phyloP scores from a whole-genome alignment of 2,113 vertebrate genomes.

The Taurulus bubalis region DNA sequence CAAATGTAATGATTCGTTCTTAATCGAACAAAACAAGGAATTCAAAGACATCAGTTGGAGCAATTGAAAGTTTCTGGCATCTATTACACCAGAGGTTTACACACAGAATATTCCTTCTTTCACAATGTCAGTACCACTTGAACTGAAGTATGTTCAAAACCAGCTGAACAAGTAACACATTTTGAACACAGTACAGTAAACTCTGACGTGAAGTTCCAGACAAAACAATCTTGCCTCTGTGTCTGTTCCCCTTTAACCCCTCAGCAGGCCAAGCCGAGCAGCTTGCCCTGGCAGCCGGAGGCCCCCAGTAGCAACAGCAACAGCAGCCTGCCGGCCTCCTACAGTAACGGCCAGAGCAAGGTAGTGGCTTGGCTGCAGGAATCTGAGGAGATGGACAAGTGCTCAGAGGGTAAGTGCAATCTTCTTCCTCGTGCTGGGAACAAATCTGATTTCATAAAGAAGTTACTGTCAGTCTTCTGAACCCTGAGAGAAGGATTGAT shows the following conservation, averaged over 20 bases:
- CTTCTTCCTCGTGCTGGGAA: neutral
- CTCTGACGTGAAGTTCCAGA: neutral
- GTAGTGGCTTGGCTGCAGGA: slow-evolving; percentile 97
- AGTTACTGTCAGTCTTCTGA: slow-evolving; percentile 12
- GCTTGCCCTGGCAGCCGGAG: slow-evolving; percentile 88
- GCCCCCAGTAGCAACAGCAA: slow-evolving; percentile 83
- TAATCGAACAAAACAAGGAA: neutral
- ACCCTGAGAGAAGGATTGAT: slow-evolving; percentile 17
- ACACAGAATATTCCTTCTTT: neutral
- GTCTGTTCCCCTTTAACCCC: neutral
- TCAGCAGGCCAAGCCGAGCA: slow-evolving; percentile 87
- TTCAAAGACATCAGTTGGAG: neutral
- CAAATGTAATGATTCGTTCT: neutral
- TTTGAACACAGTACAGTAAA: neutral
- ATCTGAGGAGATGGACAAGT: slow-evolving; percentile 98
- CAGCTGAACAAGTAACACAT: neutral
- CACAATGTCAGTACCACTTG: neutral
- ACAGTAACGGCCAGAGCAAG: slow-evolving; percentile 95
- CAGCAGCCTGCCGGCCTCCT: slow-evolving; percentile 93
- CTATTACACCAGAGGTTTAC: neutral
- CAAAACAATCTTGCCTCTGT: neutral
- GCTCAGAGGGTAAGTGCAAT: slow-evolving; percentile 90
- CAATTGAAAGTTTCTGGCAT: neutral
- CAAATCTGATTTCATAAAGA: slow-evolving; percentile 40
- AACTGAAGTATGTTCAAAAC: neutral